Base-by-base conservation (phyloP, 1,140 invertebrate genomes). In the Lepidurus couesii region DNA sequence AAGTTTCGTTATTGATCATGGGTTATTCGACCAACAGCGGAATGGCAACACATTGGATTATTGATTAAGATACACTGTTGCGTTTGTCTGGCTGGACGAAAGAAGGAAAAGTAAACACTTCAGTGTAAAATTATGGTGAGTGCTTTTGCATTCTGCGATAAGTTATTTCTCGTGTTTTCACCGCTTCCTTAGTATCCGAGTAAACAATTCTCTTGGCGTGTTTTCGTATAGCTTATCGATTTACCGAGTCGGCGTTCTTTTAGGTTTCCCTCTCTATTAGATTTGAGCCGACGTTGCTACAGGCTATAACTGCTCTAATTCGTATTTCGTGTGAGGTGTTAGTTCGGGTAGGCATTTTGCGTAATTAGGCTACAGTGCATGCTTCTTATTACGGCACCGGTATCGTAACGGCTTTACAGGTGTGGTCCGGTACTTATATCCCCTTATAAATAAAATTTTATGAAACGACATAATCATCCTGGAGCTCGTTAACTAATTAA, bases 41-140 rank as follows among this genome's bases (percentile, higher is more conserved):
- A 13, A 65, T 16, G 13, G 53, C 7, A 21, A 7, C 13, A 7
- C 13, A 21, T 65, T 65, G 53, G 53, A 65, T 65, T 65, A 65
- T 65, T 65, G 53, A 65, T 65, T 65, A 65, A 65, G n/a, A 65
- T 13, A 21, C 21, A 65, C 53, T 65, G 53, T 65, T 65, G 53
- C 53, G 53, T 65, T 65, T 16, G 53, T 13, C 1, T 65, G 53
- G 16, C 6, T 11, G 21, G 4, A 1, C 53, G 9, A 65, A 65
- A 47, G 13, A 21, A 9, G 53, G 0, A 21, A 21, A 65, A 65
- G 21, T 65, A n/a, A 65, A 65, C 53, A n/a, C 21, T 65, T 65
- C 13, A 11, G 53, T 65, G 53, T 21, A 9, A 21, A 9, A 65
- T n/a, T n/a, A 65, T 65, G 53, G 53, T 65, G 53, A 21, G 53